A percentile compares a stretch with the other conserved stretches of the same genome.
Evolutionary conservation across 2,888 invertebrate species (phyloP).

Genomic region (Hirtodrosophila histrioides): DNA sequence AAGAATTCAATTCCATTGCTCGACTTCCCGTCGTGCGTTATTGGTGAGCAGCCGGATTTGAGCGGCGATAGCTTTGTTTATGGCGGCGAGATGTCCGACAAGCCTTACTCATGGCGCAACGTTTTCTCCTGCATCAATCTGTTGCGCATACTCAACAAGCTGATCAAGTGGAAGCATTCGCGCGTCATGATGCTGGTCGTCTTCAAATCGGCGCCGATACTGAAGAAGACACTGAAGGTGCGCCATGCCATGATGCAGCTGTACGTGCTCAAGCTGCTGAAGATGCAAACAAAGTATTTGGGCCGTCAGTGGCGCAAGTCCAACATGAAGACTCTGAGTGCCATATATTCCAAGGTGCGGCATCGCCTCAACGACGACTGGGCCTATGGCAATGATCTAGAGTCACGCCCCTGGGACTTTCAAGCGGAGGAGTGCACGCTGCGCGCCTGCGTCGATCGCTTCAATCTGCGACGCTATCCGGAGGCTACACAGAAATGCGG

Average conservation of each 20-base stretch:
- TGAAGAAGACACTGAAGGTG: conserved; percentile 97
- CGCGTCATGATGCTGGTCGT: conserved; percentile 99
- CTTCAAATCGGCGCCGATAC: conserved; percentile 99
- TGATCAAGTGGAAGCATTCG: conserved; percentile 99
- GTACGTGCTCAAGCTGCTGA: conserved; percentile 97
- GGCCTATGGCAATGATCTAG: conserved; percentile 99
- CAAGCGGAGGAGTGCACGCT: conserved; percentile 98
- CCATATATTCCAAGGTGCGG: conserved; percentile 98
- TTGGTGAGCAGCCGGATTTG: conserved; percentile 96
- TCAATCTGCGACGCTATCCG: conserved; percentile 96
- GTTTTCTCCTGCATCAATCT: conserved; percentile 99
- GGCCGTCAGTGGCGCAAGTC: conserved; percentile 99
- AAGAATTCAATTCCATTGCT: conserved; percentile 96
- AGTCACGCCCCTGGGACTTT: conserved; percentile 99
- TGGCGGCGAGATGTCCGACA: conserved; percentile 87
- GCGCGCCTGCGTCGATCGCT: conserved; percentile 96
- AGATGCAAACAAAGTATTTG: conserved; percentile 99
- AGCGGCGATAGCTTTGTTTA: conserved; percentile 95
- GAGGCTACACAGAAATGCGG: conserved; percentile 84
- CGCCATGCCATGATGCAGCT: conserved; percentile 98
- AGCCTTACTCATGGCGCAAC: conserved; percentile 98
- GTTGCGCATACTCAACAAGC: conserved; percentile 97
- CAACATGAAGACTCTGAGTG: conserved; percentile 99
- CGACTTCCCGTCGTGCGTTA: conserved; percentile 98
- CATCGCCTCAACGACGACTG: conserved; percentile 99